A percentile compares a stretch with the other conserved stretches of the same genome.
Conservation (phyloP, 2,113 vertebrate genomes). For the Epinephelus cyanopodus region DNA sequence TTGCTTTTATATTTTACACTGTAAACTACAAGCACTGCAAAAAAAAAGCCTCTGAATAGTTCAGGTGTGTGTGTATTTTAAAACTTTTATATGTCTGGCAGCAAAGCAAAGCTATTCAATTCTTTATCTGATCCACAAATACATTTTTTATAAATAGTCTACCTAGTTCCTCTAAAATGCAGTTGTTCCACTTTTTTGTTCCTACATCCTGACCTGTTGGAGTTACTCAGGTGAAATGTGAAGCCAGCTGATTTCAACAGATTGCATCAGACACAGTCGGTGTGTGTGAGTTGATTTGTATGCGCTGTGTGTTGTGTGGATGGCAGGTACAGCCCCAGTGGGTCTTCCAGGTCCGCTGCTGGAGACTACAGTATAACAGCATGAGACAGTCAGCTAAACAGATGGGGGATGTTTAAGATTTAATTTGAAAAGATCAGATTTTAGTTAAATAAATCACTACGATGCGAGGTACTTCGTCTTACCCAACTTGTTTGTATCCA, state of each 20-base stretch:
- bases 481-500: neutral
- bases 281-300: constrained; percentile 22
- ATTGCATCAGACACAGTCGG: constrained; percentile 61
- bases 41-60: neutral
- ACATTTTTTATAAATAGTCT: neutral
- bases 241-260: constrained; percentile 48
- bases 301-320: constrained; percentile 9
- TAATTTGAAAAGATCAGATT: constrained; percentile 1
- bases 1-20: neutral
- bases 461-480: neutral
- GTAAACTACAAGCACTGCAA: neutral
- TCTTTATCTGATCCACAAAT: neutral
- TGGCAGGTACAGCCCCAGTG: neutral
- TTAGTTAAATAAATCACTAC: neutral
- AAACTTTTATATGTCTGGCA: neutral
- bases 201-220: constrained; percentile 4
- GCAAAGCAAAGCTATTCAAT: constrained; percentile 5
- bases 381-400: neutral
- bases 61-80: neutral
- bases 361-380: neutral
- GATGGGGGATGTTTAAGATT: neutral
- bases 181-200: constrained; percentile 3
- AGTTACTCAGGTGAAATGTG: constrained; percentile 7
- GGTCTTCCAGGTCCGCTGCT: neutral
- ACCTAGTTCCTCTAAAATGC: neutral